Percentiles rank a stretch among this genome's conserved stretches.
Conservation (phyloP, 2,113 vertebrate genomes). For the Catharus bicknelli region DNA sequence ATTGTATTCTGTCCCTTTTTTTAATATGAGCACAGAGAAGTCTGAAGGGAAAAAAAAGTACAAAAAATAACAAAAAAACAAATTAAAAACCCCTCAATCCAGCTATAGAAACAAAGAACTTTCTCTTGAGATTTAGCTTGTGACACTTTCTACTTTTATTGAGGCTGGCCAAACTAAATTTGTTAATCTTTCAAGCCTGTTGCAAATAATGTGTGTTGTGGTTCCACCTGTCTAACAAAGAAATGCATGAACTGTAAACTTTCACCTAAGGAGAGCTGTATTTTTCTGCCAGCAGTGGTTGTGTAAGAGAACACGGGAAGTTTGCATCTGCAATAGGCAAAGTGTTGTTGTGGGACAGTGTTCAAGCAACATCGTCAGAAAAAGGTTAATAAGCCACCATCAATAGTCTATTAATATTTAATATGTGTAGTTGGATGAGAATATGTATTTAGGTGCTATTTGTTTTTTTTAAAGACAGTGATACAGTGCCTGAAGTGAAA, state of each 20-base stretch:
- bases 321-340: not conserved
- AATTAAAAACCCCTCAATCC: not conserved
- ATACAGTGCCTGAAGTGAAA: not conserved
- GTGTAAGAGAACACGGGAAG: not conserved
- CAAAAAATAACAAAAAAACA: not conserved
- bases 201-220: not conserved
- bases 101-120: not conserved
- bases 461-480: not conserved
- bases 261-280: not conserved
- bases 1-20: not conserved
- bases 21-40: not conserved
- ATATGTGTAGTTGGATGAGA: not conserved
- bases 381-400: not conserved
- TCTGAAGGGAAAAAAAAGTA: not conserved
- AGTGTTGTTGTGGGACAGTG: too few species aligned
- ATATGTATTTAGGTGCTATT: not conserved
- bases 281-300: not conserved
- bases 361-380: not conserved
- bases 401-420: not conserved
- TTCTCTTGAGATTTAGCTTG: not conserved
- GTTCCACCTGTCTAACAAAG: not conserved
- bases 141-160: not conserved
- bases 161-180: not conserved
- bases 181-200: not conserved
- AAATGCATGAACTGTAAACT: not conserved